These are phyloP conservation scores for Cryptocheilus praepositus DNA, from an alignment of 2,888 invertebrate species.

Conservation along the genomic window DNA sequence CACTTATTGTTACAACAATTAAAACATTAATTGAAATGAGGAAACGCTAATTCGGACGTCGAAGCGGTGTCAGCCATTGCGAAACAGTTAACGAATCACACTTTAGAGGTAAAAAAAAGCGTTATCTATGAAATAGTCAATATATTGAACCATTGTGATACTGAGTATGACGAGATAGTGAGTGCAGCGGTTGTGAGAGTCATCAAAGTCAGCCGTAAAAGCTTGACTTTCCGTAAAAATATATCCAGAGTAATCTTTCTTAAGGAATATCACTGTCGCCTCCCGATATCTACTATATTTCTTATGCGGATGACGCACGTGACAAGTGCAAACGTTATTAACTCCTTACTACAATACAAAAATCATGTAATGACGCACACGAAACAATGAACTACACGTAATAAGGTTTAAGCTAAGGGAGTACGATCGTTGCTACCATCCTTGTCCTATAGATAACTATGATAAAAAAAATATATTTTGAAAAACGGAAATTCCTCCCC, in stretches of 20 bases:
- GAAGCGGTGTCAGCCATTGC: not conserved
- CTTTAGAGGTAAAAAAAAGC: constrained; percentile 26
- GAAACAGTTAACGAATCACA: not conserved
- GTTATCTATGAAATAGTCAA: constrained; percentile 54
- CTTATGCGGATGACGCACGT: not conserved
- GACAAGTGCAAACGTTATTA: not conserved
- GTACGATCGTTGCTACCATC: constrained; percentile 44
- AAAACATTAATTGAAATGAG: not conserved
- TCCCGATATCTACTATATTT: constrained; percentile 20
- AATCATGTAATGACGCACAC: constrained; percentile 36
- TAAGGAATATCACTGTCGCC: constrained; percentile 22
- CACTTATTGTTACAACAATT: too few species aligned
- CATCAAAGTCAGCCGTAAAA: constrained; percentile 9
- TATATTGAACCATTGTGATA: constrained; percentile 58
- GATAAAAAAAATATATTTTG: constrained; percentile 30
- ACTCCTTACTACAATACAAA: too few species aligned
- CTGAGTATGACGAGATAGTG: constrained; percentile 25
- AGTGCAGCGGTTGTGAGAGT: constrained; percentile 45
- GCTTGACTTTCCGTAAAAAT: constrained; percentile 6
- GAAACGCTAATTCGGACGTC: not conserved
- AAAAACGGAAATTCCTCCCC: constrained; percentile 36
- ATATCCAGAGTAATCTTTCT: constrained; percentile 21
- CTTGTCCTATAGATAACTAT: constrained; percentile 47
- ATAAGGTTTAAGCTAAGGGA: constrained; percentile 28
- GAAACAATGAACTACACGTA: constrained; percentile 37